These are phyloP conservation scores for Chloebia gouldiae DNA, from an alignment of 2,113 vertebrate genomes.

Conservation along the genomic window DNA sequence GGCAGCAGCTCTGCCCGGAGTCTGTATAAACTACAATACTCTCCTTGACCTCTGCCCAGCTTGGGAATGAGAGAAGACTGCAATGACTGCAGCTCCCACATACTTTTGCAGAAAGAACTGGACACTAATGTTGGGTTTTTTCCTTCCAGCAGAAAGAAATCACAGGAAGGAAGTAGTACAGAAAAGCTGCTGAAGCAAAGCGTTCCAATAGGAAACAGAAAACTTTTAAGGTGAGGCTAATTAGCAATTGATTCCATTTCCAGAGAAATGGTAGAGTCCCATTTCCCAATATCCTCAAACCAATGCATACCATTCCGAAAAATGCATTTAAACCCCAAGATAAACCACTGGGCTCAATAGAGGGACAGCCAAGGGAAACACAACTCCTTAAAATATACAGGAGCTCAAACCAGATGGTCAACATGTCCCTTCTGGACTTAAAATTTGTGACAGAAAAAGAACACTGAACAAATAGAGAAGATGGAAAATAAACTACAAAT, in stretches of 20 bases:
- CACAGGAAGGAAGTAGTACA: not conserved
- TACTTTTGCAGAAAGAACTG: not conserved
- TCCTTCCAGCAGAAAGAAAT: not conserved
- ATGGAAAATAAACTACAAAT: not conserved
- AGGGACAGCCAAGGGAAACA: not conserved
- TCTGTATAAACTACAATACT: not conserved
- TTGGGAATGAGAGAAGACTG: not conserved
- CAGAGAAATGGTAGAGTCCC: not conserved
- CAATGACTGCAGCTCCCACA: not conserved
- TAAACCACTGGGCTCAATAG: not conserved
- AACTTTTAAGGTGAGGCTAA: not conserved
- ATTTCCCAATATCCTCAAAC: not conserved
- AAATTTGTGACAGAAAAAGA: not conserved
- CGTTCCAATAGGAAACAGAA: not conserved
- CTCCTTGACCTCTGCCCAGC: not conserved
- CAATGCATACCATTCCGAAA: not conserved
- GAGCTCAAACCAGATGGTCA: not conserved
- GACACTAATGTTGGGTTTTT: rapidly evolving
- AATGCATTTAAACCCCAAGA: not conserved
- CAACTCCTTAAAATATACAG: not conserved
- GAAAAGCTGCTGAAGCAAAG: not conserved
- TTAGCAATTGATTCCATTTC: not conserved
- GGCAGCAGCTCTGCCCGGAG: not conserved
- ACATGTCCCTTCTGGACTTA: not conserved
- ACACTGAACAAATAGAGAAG: not conserved